Evolutionary conservation across 2,888 invertebrate genomes (phyloP).

Genomic region (Strigamia maritima): DNA sequence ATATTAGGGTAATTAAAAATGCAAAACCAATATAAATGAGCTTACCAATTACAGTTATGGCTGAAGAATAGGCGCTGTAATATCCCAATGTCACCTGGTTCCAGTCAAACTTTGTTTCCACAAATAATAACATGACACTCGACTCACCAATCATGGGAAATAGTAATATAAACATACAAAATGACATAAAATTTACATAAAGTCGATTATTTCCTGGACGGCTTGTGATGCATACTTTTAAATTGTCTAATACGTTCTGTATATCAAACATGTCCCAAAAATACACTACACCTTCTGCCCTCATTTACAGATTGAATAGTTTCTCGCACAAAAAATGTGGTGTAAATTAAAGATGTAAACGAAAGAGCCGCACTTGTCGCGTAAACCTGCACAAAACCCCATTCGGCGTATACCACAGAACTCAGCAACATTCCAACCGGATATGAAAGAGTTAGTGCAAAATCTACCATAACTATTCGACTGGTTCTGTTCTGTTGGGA

Average conservation of each 20-base stretch:
- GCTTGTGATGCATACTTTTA: background rate
- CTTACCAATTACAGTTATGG: background rate
- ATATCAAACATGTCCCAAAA: background rate
- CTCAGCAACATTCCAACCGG: background rate
- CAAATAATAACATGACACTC: background rate
- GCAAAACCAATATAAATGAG: background rate
- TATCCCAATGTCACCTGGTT: background rate
- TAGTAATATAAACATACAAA: background rate
- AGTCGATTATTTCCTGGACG: background rate
- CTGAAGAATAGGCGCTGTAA: background rate
- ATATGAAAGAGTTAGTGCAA: constrained; percentile 46
- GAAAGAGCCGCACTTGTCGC: background rate
- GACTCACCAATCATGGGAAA: background rate
- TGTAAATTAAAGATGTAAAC: background rate
- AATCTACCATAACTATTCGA: constrained; percentile 76
- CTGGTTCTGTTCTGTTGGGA: constrained; percentile 67
- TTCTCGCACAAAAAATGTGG: background rate
- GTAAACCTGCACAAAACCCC: background rate
- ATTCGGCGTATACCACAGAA: background rate
- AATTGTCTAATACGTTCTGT: background rate
- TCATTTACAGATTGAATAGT: background rate
- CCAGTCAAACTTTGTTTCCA: background rate
- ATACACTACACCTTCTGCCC: background rate
- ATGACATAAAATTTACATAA: background rate
- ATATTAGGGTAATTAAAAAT: background rate